Evolutionary conservation across 1,140 invertebrate species (phyloP), one percentile per base, ranked within the genome.

Genomic region (Heliothis subflexa): DNA sequence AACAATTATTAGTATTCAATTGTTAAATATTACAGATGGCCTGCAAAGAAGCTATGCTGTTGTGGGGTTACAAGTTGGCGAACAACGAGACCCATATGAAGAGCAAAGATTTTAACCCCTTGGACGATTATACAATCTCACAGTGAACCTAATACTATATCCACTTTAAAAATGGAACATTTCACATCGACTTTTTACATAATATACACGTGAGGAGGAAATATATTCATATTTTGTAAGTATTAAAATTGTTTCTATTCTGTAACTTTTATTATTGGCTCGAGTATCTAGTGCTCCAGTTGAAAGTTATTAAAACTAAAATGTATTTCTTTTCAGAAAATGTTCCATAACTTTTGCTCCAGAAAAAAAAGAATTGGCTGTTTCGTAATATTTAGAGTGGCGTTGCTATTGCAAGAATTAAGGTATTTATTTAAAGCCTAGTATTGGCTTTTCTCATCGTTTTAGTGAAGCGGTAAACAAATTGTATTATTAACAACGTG

Each of bases 41-140:
- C 0, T 98, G 98, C 88, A 94, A 94, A 66, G 95, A 96, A 79
- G 97, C 97, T 0, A 97, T 98, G 97, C 94, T 95, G 70, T 87
- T 97, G 50, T 98, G 97, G 97, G 97, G 97, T n/a, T 98, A 98
- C 82, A 92, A 91, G 16, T 90, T 93, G 79, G 95, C 95, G 0
- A 88, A 94, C 72, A 95, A 95, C 82, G 94, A 93, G 55, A 91
- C 90, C 0, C 94, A 95, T 73, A 91, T 95, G 88, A 70, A 84
- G n/a, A 93, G 90, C 85, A 94, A 93, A 78, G 91, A 94, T 1
- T 95, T 94, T 77, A 87, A 93, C 66, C 94, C 93, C n/a, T 62
- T 95, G 49, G 88, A 91, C 45, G 80, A 87, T 28, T 95, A 95
- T 85, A 85, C 82, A 13, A 83, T 94, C 33, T 86, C 80, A 13